Evolutionary conservation across 2,797 vertebrate species (phyloP).

Genomic region (Syngnathus acus): DNA sequence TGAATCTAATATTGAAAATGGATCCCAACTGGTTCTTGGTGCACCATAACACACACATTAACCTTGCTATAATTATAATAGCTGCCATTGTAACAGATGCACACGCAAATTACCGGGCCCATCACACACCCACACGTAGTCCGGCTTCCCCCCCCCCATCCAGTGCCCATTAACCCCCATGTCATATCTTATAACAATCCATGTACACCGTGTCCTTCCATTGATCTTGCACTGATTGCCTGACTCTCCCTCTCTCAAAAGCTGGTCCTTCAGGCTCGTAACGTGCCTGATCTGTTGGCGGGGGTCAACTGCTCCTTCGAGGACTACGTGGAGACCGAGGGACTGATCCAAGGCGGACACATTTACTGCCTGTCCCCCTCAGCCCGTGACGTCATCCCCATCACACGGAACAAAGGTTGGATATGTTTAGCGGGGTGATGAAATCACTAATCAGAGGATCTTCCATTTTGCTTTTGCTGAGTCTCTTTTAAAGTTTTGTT

Average conservation of each 20-base stretch:
- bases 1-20: neutral
- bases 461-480: neutral
- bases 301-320: constrained; percentile 97
- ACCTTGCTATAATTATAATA: constrained; percentile 40
- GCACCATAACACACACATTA: constrained; percentile 42
- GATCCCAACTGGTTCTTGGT: constrained; percentile 9
- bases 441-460: constrained; percentile 16
- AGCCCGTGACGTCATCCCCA: constrained; percentile 81
- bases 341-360: constrained; percentile 78
- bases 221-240: constrained; percentile 56
- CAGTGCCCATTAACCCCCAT: constrained; percentile 55
- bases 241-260: constrained; percentile 35
- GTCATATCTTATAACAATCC: constrained; percentile 66
- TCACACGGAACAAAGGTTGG: constrained; percentile 87
- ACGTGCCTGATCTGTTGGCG: constrained; percentile 86
- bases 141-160: constrained; percentile 4
- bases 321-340: constrained; percentile 90
- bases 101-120: constrained; percentile 24
- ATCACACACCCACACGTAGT: constrained; percentile 15
- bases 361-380: constrained; percentile 91
- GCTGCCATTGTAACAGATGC: constrained; percentile 28
- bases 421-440: constrained; percentile 25
- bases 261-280: constrained; percentile 89
- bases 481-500: neutral
- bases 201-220: constrained; percentile 63